Conservation (phyloP, 2,113 vertebrate genomes). For the Neodontobutis hainanensis region DNA sequence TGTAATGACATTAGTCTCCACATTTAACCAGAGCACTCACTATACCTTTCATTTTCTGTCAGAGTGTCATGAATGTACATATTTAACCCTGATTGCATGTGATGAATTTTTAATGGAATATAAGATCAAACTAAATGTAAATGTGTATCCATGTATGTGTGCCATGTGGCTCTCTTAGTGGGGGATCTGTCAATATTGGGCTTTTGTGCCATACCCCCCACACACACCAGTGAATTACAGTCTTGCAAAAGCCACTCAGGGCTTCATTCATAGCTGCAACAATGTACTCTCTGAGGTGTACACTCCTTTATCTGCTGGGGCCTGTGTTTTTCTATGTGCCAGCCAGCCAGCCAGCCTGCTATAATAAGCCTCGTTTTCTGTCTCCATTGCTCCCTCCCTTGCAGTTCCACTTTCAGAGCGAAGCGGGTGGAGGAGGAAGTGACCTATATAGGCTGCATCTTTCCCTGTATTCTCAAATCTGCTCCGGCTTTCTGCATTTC, state of each 20-base stretch:
- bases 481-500: conserved; percentile 68
- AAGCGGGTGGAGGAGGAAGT: conserved; percentile 77
- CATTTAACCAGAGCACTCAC: conserved; percentile 53
- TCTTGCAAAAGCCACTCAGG: conserved; percentile 50
- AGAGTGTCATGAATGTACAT: conserved; percentile 42
- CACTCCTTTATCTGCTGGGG: conserved; percentile 66
- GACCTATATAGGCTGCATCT: conserved; percentile 79
- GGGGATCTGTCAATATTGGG: conserved; percentile 28
- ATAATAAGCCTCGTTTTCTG: conserved; percentile 67
- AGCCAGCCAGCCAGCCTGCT: conserved; percentile 41
- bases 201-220: not conserved
- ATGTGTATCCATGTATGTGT: conserved; percentile 47
- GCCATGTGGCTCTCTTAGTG: conserved; percentile 26
- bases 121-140: conserved; percentile 70
- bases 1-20: conserved; percentile 46
- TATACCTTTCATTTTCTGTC: conserved; percentile 15
- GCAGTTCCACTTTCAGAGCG: conserved; percentile 73
- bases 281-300: conserved; percentile 63
- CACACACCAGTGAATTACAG: conserved; percentile 48
- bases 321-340: conserved; percentile 34
- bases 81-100: conserved; percentile 64
- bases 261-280: conserved; percentile 70
- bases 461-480: conserved; percentile 45
- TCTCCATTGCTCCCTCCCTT: conserved; percentile 49
- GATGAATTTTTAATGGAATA: conserved; percentile 73